A percentile compares a stretch with the other conserved stretches of the same genome.
phyloP scores from a whole-genome alignment of 2,113 vertebrate genomes.

The human region DNA sequence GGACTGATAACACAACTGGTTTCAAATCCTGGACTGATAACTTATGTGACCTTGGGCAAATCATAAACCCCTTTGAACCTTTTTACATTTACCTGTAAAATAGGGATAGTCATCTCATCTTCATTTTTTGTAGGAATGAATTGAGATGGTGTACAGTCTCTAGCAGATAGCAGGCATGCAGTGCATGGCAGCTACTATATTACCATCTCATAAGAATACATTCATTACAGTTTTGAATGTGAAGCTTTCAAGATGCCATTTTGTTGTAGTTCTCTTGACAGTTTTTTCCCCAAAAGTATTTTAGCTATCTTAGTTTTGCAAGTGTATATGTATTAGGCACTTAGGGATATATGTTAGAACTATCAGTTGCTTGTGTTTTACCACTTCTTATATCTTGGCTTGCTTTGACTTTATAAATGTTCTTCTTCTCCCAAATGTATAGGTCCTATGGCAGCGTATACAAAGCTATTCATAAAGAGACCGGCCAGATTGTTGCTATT shows the following conservation, averaged over 20 bases:
- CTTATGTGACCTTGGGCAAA: neutral
- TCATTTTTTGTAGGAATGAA: neutral
- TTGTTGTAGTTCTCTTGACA: neutral
- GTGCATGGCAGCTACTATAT: neutral
- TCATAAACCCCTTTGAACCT: neutral
- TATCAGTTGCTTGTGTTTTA: neutral
- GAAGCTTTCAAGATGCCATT: neutral
- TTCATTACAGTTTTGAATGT: neutral
- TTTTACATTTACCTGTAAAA: slow-evolving; percentile 25
- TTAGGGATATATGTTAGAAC: neutral
- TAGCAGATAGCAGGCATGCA: neutral
- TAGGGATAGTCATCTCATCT: neutral
- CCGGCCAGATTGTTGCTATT: slow-evolving; percentile 95
- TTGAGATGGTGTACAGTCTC: neutral
- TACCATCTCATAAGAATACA: neutral
- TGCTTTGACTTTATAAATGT: slow-evolving; percentile 43
- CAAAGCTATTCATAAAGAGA: slow-evolving; percentile 96
- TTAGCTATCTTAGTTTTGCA: slow-evolving; percentile 12
- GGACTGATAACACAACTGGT: neutral
- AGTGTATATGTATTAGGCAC: neutral
- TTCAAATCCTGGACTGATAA: neutral
- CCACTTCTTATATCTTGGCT: neutral
- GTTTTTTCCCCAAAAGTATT: neutral
- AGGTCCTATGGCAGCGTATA: slow-evolving; percentile 97
- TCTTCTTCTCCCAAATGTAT: slow-evolving; percentile 11